Conservation (phyloP, 2,797 vertebrate genomes). For the Lindbergichthys nudifrons region DNA sequence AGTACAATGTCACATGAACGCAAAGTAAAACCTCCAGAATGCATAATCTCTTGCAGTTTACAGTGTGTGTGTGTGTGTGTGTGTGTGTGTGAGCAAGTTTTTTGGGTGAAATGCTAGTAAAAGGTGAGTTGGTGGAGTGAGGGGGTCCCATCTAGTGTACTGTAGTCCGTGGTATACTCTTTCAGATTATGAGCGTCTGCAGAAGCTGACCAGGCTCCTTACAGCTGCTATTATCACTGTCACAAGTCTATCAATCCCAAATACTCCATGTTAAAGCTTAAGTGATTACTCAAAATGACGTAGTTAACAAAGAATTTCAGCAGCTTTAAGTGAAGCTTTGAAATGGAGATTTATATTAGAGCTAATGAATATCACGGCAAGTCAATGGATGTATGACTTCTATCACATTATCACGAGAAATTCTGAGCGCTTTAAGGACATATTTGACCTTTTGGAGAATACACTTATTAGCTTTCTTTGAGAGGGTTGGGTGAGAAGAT, state of each 20-base stretch:
- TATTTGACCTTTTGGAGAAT: background rate
- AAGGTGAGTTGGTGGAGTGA: constrained; percentile 13
- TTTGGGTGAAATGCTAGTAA: constrained; percentile 57
- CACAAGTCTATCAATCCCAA: constrained; percentile 11
- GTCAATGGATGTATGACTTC: background rate
- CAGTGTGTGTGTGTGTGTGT: constrained; percentile 17
- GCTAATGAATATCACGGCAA: background rate
- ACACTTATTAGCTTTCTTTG: background rate
- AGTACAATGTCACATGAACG: constrained; percentile 12
- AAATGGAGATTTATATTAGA: too few relatives aligned
- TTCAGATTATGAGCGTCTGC: constrained; percentile 1
- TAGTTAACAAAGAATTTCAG: background rate
- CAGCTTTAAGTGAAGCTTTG: background rate
- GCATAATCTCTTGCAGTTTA: constrained; percentile 45
- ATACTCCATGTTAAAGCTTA: background rate
- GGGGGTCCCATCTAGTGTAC: background rate
- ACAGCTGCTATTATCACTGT: background rate
- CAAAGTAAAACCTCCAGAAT: constrained; percentile 38
- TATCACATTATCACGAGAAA: background rate
- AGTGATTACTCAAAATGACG: background rate
- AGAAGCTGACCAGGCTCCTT: background rate
- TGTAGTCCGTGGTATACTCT: background rate
- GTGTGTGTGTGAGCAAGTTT: constrained; percentile 19
- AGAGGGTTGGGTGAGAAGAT: background rate
- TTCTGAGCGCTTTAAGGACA: constrained; percentile 8